Conservation (phyloP, 2,797 vertebrate genomes). For the Fundulus diaphanus region DNA sequence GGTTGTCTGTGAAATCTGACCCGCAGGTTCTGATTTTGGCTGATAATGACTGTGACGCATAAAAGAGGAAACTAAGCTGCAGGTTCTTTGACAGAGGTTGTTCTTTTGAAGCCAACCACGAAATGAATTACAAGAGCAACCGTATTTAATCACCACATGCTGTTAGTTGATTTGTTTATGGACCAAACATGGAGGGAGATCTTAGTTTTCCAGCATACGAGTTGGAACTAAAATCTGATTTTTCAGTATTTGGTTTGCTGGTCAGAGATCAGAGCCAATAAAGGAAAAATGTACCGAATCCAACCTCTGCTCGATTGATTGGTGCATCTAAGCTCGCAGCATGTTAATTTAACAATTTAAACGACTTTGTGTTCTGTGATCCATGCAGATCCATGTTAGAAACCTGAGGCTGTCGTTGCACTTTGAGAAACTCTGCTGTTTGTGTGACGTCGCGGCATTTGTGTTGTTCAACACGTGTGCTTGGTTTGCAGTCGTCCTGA, state of each 20-base stretch:
- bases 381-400: background rate
- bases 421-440: background rate
- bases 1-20: no score
- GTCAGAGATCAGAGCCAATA: background rate
- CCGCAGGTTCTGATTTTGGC: background rate
- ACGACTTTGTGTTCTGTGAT: background rate
- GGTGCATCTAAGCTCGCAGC: background rate
- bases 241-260: background rate
- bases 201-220: background rate
- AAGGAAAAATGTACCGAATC: background rate
- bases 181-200: background rate
- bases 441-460: background rate
- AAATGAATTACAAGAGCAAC: background rate
- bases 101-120: background rate
- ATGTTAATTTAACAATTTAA: background rate
- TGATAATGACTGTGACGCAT: background rate
- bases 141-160: background rate
- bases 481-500: slow-evolving; percentile 87
- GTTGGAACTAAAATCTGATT: background rate
- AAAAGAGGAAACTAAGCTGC: no score
- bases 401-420: background rate
- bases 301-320: background rate
- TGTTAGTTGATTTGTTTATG: background rate
- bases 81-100: background rate
- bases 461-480: background rate